Evolutionary conservation across 2,797 vertebrate genomes (phyloP).

Genomic region (Limosa lapponica): DNA sequence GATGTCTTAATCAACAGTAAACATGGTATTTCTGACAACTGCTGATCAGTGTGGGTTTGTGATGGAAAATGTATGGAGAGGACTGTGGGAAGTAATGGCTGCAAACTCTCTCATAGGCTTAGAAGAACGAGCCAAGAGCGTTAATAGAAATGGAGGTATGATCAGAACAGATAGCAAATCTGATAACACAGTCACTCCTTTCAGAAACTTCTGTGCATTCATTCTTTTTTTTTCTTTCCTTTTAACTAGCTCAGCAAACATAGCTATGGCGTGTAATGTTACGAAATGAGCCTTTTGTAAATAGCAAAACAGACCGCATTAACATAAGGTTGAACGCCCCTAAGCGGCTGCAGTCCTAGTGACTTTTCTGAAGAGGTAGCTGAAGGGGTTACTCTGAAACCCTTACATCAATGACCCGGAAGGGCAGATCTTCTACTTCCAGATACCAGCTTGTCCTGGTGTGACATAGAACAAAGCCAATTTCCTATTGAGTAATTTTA

Average conservation of each 20-base stretch:
- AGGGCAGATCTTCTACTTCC: background rate
- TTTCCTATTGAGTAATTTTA: background rate
- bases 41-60: background rate
- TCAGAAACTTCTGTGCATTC: background rate
- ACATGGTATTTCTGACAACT: slow-evolving; percentile 24
- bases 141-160: background rate
- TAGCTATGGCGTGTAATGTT: background rate
- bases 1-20: slow-evolving; percentile 50
- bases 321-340: background rate
- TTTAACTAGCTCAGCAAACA: background rate
- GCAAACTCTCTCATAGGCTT: background rate
- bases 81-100: background rate
- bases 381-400: background rate
- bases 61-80: background rate
- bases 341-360: background rate
- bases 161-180: background rate
- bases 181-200: background rate
- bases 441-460: background rate
- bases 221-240: background rate
- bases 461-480: background rate
- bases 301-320: background rate
- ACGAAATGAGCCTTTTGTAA: background rate
- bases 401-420: background rate
- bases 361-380: background rate
- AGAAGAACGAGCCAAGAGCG: background rate